Conservation (phyloP, 2,113 vertebrate species). For the Hippocampus comes region DNA sequence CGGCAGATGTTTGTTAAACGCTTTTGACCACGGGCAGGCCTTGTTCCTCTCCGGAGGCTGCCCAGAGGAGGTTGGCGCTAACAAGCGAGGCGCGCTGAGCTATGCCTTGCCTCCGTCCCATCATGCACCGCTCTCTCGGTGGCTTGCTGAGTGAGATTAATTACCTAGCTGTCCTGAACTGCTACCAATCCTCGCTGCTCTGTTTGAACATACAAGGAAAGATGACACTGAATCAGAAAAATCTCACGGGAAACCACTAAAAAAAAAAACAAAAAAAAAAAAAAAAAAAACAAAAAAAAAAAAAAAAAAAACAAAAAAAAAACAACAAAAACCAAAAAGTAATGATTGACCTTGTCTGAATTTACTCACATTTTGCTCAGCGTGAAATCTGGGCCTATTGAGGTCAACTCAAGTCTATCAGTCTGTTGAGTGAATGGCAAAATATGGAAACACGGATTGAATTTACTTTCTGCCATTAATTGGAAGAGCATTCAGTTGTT, state of each 20-base stretch:
- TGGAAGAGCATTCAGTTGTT: no score
- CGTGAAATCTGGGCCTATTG: no score
- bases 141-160: conserved; percentile 61
- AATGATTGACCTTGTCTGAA: no score
- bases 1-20: conserved; percentile 40
- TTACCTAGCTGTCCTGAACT: conserved; percentile 40
- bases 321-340: background rate
- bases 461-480: no score
- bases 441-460: no score
- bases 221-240: no score
- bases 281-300: background rate
- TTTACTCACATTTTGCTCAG: no score
- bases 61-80: conserved; percentile 57
- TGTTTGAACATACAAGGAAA: background rate
- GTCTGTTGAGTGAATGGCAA: no score
- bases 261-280: no score
- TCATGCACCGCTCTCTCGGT: conserved; percentile 42
- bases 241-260: no score
- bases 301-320: no score
- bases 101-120: conserved; percentile 58
- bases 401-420: no score
- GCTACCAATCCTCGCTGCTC: conserved; percentile 26
- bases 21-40: conserved; percentile 54
- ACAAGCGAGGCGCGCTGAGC: conserved; percentile 57
- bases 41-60: conserved; percentile 53